phyloP scores from a whole-genome alignment of 2,113 vertebrate genomes.

The Felis chaus region DNA sequence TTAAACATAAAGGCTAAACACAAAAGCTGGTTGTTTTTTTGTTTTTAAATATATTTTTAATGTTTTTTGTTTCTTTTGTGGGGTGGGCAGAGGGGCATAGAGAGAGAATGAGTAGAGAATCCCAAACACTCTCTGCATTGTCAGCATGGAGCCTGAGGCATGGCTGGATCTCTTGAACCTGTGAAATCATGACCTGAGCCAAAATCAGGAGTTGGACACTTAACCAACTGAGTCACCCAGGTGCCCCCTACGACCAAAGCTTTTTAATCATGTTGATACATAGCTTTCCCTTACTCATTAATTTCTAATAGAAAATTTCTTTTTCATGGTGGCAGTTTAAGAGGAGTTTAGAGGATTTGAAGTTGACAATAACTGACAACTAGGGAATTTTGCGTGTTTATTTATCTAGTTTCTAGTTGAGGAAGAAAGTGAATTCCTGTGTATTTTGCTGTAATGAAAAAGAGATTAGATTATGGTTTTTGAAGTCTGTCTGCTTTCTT shows the following conservation, averaged over 20 bases:
- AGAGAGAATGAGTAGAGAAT: no score
- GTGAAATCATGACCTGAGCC: no score
- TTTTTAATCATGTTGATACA: neutral
- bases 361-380: conserved; percentile 28
- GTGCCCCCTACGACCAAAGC: neutral
- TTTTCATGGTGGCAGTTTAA: neutral
- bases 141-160: no score
- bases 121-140: no score
- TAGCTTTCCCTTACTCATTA: neutral
- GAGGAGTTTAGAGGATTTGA: neutral
- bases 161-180: no score
- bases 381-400: neutral
- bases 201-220: no score
- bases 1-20: neutral
- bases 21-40: neutral
- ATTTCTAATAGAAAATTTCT: conserved; percentile 6
- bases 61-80: no score
- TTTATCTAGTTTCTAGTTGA: neutral
- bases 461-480: neutral
- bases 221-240: no score
- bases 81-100: no score
- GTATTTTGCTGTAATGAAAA: neutral
- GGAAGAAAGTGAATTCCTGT: neutral
- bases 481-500: neutral
- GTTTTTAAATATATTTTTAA: no score